These are phyloP conservation scores for Brachypodius melanocephalos DNA, from an alignment of 2,113 vertebrate genomes.

Conservation along the genomic window DNA sequence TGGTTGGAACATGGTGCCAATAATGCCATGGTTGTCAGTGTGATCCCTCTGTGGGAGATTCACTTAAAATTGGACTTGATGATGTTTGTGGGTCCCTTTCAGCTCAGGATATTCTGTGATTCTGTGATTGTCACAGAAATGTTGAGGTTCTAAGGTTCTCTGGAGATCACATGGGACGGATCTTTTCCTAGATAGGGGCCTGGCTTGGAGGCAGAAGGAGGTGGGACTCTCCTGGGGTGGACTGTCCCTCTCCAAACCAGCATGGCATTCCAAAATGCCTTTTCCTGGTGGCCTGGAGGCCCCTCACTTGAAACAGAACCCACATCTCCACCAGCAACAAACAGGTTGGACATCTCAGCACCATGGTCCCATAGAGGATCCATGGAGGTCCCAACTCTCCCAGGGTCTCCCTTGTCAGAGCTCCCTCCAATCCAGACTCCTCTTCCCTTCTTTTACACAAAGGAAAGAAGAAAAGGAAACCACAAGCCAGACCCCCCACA, in stretches of 20 bases:
- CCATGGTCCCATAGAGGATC: rapidly evolving
- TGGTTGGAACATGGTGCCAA: not conserved
- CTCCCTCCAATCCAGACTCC: not conserved
- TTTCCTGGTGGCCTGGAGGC: not conserved
- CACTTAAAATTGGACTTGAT: not conserved
- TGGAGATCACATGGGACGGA: not conserved
- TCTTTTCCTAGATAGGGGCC: not conserved
- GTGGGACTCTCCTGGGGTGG: not conserved
- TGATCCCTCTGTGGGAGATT: not conserved
- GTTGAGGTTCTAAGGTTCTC: not conserved
- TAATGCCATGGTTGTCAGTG: not conserved
- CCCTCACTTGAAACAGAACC: not conserved
- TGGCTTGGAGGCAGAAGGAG: not conserved
- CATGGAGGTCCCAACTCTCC: not conserved
- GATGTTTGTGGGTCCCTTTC: not conserved
- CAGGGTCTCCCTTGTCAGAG: not conserved
- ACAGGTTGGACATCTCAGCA: not conserved
- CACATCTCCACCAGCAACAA: not conserved
- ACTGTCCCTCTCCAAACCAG: not conserved
- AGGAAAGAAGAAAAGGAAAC: not conserved
- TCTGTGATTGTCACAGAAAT: not conserved
- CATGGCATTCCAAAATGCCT: not conserved
- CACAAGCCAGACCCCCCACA: not conserved
- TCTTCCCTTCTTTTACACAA: not conserved
- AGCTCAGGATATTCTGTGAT: not conserved